These are phyloP conservation scores for Trissoscelio sp. DNA, from an alignment of 2,888 invertebrate species.

Conservation along the genomic window DNA sequence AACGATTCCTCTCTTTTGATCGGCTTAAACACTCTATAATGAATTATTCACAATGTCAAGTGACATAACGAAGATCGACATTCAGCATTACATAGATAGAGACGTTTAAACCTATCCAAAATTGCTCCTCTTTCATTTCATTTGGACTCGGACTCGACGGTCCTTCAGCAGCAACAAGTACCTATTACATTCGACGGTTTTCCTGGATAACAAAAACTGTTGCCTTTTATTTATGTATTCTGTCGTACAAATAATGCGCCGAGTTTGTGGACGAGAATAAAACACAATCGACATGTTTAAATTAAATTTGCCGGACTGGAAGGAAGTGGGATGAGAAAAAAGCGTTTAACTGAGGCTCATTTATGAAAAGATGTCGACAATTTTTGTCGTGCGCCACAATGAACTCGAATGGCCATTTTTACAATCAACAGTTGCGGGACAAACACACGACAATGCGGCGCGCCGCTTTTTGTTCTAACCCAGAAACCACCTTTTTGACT, in stretches of 20 bases:
- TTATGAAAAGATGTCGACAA: conserved; percentile 29
- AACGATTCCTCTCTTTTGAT: neutral
- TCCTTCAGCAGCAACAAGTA: conserved; percentile 35
- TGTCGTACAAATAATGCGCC: neutral
- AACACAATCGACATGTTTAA: conserved; percentile 12
- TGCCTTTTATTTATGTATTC: conserved; percentile 2
- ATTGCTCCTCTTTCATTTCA: conserved; percentile 1
- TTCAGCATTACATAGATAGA: neutral
- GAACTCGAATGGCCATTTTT: conserved; percentile 36
- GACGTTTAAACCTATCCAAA: neutral
- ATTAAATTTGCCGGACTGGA: conserved; percentile 28
- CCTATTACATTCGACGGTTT: conserved; percentile 14
- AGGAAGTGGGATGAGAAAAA: conserved; percentile 20
- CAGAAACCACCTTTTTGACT: conserved; percentile 57
- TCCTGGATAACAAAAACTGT: conserved; percentile 21
- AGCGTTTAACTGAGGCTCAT: neutral
- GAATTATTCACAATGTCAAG: neutral
- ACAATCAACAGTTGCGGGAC: conserved; percentile 20
- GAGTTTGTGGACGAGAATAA: neutral
- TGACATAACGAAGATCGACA: conserved; percentile 6
- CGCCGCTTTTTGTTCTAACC: conserved; percentile 47
- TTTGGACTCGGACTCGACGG: conserved; percentile 14
- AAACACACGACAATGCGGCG: conserved; percentile 16
- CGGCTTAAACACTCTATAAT: neutral
- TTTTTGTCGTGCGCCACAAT: conserved; percentile 9